Percentiles rank a stretch among this genome's conserved stretches.
Evolutionary conservation across 2,113 vertebrate species (phyloP).

Genomic region (Isurus oxyrinchus): DNA sequence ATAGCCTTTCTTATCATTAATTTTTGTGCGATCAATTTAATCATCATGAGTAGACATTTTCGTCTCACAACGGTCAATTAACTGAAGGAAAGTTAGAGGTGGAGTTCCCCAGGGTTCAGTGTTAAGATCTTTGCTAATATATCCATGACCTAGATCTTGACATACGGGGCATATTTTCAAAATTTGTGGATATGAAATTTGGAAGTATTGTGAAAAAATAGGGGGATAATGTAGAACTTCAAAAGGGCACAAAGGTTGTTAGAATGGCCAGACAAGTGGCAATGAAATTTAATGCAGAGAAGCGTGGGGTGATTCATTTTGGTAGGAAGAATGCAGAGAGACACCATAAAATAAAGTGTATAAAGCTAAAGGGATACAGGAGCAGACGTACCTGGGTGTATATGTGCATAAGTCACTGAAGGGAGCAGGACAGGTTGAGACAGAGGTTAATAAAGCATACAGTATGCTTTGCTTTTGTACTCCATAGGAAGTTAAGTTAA

Average conservation of each 20-base stretch:
- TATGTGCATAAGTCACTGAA: background rate
- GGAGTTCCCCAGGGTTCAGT: background rate
- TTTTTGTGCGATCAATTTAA: background rate
- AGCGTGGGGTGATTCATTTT: background rate
- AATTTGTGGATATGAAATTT: background rate
- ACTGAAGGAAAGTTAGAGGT: background rate
- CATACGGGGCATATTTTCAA: background rate
- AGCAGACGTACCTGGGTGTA: too few species aligned
- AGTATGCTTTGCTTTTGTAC: background rate
- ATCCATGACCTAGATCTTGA: background rate
- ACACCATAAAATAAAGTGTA: background rate
- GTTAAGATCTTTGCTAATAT: background rate
- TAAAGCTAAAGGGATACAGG: too few species aligned
- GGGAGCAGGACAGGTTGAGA: background rate
- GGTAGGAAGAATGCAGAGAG: background rate
- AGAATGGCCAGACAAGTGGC: background rate
- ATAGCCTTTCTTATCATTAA: background rate
- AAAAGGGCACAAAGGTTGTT: background rate
- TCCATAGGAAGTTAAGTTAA: background rate
- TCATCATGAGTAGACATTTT: background rate
- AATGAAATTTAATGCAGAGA: background rate
- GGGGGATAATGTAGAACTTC: background rate
- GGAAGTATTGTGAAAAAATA: too few species aligned
- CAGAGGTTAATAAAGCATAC: background rate
- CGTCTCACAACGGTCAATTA: background rate